phyloP scores from a whole-genome alignment of 2,113 vertebrate species.

The Thermophis baileyi region DNA sequence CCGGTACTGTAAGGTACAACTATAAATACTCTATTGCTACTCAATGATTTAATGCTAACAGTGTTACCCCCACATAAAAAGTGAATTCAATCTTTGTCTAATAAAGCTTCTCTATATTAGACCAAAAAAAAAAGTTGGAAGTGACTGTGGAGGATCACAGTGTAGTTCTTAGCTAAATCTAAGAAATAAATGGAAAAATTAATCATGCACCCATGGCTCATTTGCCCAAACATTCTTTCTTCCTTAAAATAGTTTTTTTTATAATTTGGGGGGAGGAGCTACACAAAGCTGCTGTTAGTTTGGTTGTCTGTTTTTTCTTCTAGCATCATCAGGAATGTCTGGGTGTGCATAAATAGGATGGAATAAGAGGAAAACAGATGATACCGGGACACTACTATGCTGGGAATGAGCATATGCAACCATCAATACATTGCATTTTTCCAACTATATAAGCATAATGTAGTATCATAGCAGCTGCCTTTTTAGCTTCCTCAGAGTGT shows the following conservation, averaged over 20 bases:
- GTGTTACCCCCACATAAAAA: background rate
- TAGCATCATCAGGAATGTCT: background rate
- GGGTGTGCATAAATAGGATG: background rate
- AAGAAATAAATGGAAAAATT: background rate
- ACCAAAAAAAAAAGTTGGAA: background rate
- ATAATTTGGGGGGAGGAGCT: background rate
- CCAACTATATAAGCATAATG: background rate
- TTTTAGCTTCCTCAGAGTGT: background rate
- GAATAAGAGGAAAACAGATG: too few species aligned
- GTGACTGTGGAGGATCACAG: background rate
- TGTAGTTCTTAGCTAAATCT: background rate
- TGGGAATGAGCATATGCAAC: background rate
- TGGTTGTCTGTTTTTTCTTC: background rate
- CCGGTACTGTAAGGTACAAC: constrained; percentile 66
- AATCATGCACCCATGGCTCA: too few species aligned
- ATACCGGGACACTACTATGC: background rate
- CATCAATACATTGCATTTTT: background rate
- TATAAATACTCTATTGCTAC: background rate
- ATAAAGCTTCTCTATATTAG: background rate
- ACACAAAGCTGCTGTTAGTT: background rate
- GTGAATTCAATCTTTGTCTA: background rate
- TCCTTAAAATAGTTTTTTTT: background rate
- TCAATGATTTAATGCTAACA: background rate
- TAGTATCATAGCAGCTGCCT: background rate
- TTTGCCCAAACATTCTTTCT: background rate